Evolutionary conservation across 2,888 invertebrate species (phyloP).

Genomic region (Scaptomyza cyrtandrae): DNA sequence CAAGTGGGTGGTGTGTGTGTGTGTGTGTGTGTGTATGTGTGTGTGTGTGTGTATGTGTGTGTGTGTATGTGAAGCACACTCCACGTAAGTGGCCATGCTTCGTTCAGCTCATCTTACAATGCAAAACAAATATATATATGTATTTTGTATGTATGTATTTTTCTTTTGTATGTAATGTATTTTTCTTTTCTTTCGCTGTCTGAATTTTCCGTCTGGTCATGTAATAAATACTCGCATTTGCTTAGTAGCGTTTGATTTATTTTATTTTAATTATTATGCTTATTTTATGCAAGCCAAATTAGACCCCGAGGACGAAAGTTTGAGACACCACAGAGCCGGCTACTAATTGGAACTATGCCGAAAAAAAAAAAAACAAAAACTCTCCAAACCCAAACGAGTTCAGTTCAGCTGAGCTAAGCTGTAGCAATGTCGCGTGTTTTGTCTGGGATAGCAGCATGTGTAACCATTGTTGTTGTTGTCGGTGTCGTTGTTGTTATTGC

Average conservation of each 20-base stretch:
- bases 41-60: conserved; percentile 26
- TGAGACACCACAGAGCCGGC: conserved; percentile 23
- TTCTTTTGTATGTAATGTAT: conserved; percentile 4
- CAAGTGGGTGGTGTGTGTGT: conserved; percentile 30
- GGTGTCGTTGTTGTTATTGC: conserved; percentile 11
- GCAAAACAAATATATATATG: conserved; percentile 11
- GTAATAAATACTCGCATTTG: conserved; percentile 68
- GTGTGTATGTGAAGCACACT: conserved; percentile 55
- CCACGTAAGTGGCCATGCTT: conserved; percentile 48
- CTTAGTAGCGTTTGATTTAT: conserved; percentile 74
- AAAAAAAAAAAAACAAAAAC: neutral
- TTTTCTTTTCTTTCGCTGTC: neutral
- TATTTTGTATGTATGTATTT: neutral
- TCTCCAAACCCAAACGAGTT: neutral
- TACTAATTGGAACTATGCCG: conserved; percentile 40
- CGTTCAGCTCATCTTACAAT: conserved; percentile 56
- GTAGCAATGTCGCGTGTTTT: conserved; percentile 72
- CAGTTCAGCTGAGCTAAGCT: conserved; percentile 29
- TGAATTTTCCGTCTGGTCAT: conserved; percentile 39
- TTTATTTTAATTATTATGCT: conserved; percentile 80
- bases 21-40: conserved; percentile 35
- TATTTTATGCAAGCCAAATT: conserved; percentile 71
- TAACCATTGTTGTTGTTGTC: conserved; percentile 54
- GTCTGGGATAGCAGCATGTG: conserved; percentile 51
- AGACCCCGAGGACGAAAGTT: conserved; percentile 56